Evolutionary conservation across 2,113 vertebrate species (phyloP).

Genomic region (Dolichallabes microphthalmus): DNA sequence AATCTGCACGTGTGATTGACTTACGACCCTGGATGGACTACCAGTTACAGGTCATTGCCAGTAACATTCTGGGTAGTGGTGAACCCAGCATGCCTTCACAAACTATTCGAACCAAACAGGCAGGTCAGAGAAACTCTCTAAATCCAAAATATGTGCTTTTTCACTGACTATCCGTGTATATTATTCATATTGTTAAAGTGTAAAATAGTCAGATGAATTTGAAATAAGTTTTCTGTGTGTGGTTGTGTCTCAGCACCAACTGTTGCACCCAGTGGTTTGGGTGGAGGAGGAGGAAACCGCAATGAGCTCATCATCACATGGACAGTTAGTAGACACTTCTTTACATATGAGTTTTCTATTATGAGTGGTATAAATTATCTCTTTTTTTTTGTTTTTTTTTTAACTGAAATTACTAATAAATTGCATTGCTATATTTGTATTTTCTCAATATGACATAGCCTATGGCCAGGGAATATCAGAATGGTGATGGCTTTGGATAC

Average conservation of each 20-base stretch:
- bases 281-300: conserved; percentile 89
- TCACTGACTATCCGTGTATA: background rate
- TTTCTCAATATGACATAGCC: conserved; percentile 68
- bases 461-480: conserved; percentile 88
- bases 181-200: background rate
- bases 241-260: conserved; percentile 79
- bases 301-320: conserved; percentile 90
- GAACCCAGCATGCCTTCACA: conserved; percentile 89
- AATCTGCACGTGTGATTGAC: conserved; percentile 83
- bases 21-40: conserved; percentile 97
- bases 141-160: background rate
- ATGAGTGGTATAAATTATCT: background rate
- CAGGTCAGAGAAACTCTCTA: conserved; percentile 72
- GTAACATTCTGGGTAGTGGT: conserved; percentile 91
- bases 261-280: conserved; percentile 90
- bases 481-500: conserved; percentile 92
- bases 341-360: background rate
- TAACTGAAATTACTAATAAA: background rate
- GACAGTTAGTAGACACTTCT: conserved; percentile 78
- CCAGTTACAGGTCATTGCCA: conserved; percentile 89
- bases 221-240: conserved; percentile 15
- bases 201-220: background rate
- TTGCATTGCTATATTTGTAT: background rate
- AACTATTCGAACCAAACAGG: conserved; percentile 85
- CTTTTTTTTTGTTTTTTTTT: background rate